Evolutionary conservation across 2,113 vertebrate genomes (phyloP).

Genomic region (Rafetus swinhoei): DNA sequence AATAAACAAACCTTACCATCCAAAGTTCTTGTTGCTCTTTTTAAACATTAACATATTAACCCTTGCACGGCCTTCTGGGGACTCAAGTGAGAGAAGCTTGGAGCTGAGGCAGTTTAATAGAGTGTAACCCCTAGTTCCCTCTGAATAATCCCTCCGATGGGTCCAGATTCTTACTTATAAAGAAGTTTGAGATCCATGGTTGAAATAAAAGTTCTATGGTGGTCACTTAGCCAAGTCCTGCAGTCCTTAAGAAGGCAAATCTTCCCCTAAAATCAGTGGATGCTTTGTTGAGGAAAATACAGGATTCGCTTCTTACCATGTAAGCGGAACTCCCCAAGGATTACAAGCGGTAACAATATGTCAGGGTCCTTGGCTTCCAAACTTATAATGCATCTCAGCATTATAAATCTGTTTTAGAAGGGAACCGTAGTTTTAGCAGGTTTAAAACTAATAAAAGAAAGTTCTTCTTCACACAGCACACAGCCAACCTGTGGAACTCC

Average conservation of each 20-base stretch:
- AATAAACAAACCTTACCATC: background rate
- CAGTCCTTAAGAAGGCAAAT: background rate
- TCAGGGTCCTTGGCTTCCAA: background rate
- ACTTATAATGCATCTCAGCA: background rate
- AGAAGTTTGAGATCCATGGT: background rate
- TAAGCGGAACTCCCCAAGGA: background rate
- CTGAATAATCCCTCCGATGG: background rate
- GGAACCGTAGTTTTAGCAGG: rapidly evolving
- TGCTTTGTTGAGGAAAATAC: background rate
- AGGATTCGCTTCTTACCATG: background rate
- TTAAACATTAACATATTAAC: background rate
- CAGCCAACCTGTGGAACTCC: too few relatives aligned
- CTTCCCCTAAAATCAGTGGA: background rate
- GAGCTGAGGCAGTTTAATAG: background rate
- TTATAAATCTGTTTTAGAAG: rapidly evolving
- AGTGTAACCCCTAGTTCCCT: background rate
- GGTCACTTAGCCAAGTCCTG: background rate
- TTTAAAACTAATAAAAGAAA: too few relatives aligned
- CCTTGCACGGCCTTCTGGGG: background rate
- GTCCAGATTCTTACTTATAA: background rate
- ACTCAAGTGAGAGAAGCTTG: background rate
- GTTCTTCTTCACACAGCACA: too few relatives aligned
- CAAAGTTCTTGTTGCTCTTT: background rate
- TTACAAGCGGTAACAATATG: background rate
- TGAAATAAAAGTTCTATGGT: background rate